phyloP scores from a whole-genome alignment of 2,113 vertebrate species.

The Naja naja region DNA sequence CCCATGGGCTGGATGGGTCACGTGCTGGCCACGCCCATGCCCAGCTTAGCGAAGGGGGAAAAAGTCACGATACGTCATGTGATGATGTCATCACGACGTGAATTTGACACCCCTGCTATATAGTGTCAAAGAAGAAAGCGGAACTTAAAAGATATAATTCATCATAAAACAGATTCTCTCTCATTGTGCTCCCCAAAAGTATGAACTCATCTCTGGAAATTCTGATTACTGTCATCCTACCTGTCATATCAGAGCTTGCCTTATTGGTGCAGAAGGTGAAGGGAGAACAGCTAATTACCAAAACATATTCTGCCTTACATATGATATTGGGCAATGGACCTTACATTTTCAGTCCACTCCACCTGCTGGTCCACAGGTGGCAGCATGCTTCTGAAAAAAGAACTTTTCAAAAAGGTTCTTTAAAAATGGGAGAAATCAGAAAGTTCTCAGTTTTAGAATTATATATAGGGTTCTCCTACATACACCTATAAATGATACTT shows the following conservation, averaged over 20 bases:
- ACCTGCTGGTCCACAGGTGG: background rate
- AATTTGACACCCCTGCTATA: background rate
- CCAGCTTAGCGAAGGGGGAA: no score
- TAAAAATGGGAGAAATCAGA: background rate
- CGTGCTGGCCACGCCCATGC: no score
- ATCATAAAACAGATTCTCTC: background rate
- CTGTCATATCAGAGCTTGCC: background rate
- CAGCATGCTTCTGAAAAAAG: background rate
- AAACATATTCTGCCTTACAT: background rate
- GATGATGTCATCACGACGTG: accelerated
- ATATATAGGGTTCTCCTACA: background rate
- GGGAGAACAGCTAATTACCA: background rate
- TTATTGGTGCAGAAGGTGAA: background rate
- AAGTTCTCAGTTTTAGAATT: background rate
- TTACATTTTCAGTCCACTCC: accelerated
- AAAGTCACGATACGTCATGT: no score
- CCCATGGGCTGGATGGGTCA: no score
- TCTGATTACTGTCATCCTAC: background rate
- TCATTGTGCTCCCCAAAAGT: background rate
- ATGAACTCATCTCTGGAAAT: background rate
- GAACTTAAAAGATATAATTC: background rate
- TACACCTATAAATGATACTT: background rate
- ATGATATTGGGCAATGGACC: background rate
- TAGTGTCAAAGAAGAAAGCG: background rate
- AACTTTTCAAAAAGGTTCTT: background rate